These are phyloP conservation scores for Pelochelys cantorii DNA, from an alignment of 2,797 vertebrate genomes.

Conservation along the genomic window DNA sequence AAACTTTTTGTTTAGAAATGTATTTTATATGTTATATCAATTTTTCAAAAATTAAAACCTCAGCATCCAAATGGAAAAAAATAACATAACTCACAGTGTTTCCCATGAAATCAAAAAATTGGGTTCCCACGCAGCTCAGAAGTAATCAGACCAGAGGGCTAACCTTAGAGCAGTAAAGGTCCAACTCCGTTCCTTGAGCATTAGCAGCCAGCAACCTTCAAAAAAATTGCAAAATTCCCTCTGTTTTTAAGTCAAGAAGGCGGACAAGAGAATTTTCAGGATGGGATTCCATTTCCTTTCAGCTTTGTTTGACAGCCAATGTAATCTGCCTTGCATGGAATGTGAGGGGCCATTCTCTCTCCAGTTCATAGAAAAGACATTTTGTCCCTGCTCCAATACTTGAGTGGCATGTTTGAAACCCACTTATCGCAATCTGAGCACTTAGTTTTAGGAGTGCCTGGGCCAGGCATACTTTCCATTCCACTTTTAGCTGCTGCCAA, in stretches of 20 bases:
- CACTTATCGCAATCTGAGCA: background rate
- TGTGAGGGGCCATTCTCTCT: background rate
- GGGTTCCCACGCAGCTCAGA: background rate
- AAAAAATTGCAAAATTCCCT: background rate
- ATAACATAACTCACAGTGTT: background rate
- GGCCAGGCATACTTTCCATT: background rate
- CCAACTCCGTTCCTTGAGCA: background rate
- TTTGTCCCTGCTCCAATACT: background rate
- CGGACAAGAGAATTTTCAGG: background rate
- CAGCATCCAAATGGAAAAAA: background rate
- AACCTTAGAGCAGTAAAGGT: fast-evolving
- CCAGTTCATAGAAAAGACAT: background rate
- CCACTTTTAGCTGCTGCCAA: background rate
- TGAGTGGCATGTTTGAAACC: background rate
- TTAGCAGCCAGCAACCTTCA: background rate
- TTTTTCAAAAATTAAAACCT: too few species aligned
- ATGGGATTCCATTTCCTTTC: background rate
- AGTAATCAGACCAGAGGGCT: background rate
- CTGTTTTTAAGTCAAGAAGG: background rate
- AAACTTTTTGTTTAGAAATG: too few species aligned
- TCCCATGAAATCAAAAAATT: background rate
- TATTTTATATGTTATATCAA: too few species aligned
- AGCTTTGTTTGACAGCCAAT: fast-evolving
- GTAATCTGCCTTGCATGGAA: background rate
- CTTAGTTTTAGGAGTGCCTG: background rate